Conservation (phyloP, 92 coral and sea anemone genomes). For the Siderastrea radians region DNA sequence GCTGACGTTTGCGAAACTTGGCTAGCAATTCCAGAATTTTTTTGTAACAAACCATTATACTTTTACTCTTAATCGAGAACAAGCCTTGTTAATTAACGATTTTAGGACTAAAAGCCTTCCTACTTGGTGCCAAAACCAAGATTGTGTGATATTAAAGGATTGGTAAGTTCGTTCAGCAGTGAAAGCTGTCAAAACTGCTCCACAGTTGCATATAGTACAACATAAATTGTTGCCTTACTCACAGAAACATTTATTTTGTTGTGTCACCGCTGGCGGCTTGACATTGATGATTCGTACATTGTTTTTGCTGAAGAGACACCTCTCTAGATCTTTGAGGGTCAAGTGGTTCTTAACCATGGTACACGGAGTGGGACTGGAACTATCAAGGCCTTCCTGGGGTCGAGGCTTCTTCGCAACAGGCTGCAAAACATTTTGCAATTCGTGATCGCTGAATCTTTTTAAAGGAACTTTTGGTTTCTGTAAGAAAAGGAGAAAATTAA, state of each 20-base stretch:
- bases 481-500: background rate
- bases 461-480: constrained; percentile 4
- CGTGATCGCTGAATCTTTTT: background rate
- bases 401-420: constrained; percentile 16
- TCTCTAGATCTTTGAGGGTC: constrained; percentile 9
- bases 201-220: too few relatives aligned
- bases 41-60: too few relatives aligned
- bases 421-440: background rate
- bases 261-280: background rate
- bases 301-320: constrained; percentile 1
- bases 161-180: too few relatives aligned
- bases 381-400: background rate
- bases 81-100: too few relatives aligned
- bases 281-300: background rate
- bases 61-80: too few relatives aligned
- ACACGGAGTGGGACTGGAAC: constrained; percentile 11
- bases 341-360: background rate
- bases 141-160: too few relatives aligned
- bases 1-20: too few relatives aligned
- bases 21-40: too few relatives aligned
- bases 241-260: constrained; percentile 32
- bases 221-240: background rate
- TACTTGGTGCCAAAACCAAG: too few relatives aligned
- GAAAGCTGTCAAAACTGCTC: too few relatives aligned
- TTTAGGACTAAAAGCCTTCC: too few relatives aligned